These are phyloP conservation scores for Siderastrea siderea DNA, from an alignment of 92 coral and sea anemone species.

Conservation along the genomic window DNA sequence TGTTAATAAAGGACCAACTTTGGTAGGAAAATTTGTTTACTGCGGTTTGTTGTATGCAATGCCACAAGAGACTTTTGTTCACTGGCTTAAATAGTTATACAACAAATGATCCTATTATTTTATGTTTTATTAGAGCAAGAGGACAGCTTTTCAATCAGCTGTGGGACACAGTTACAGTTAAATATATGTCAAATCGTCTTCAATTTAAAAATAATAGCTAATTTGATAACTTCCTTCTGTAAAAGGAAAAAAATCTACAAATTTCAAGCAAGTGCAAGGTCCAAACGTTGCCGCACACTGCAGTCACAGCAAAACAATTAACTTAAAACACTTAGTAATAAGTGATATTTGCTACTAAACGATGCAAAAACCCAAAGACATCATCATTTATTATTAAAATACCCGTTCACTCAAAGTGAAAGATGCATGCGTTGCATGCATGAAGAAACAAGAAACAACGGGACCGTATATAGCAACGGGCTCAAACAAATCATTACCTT, in stretches of 20 bases:
- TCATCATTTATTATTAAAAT: not conserved
- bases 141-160: not conserved
- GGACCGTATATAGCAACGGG: not conserved
- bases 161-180: not conserved
- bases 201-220: not conserved
- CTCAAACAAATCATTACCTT: not conserved
- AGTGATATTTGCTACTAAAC: not conserved
- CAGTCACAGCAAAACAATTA: not conserved
- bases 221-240: not conserved
- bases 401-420: not conserved
- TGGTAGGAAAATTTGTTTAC: not conserved
- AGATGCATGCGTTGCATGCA: not conserved
- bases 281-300: not conserved
- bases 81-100: too few relatives aligned
- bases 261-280: not conserved
- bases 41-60: too few relatives aligned
- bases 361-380: not conserved
- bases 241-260: not conserved
- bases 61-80: too few relatives aligned
- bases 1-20: not conserved
- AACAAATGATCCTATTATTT: too few relatives aligned
- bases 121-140: not conserved
- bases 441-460: not conserved
- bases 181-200: not conserved
- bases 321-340: not conserved